A percentile compares a stretch with the other conserved stretches of the same genome.
phyloP scores from a whole-genome alignment of 2,888 invertebrate species.

The Drosophila flavopinicola region DNA sequence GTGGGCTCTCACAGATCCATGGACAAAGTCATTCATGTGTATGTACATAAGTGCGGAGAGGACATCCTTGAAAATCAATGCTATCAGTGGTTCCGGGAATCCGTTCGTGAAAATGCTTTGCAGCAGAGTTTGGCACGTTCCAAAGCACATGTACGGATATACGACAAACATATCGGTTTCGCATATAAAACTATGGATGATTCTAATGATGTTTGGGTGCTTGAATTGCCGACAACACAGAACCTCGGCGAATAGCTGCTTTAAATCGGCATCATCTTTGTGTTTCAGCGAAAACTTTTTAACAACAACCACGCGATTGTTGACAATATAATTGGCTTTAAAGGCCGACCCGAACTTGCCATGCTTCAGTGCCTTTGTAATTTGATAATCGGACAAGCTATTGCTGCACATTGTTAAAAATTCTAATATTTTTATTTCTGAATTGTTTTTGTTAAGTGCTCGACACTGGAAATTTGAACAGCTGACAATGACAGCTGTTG shows the following conservation, averaged over 20 bases:
- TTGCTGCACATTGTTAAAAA: constrained; percentile 85
- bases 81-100: constrained; percentile 92
- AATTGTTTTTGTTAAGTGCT: constrained; percentile 9
- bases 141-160: constrained; percentile 93
- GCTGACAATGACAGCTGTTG: constrained; percentile 21
- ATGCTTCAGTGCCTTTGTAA: constrained; percentile 89
- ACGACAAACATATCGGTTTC: constrained; percentile 92
- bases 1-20: constrained; percentile 93
- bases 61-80: constrained; percentile 91
- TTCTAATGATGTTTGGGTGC: constrained; percentile 91
- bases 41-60: constrained; percentile 92
- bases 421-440: constrained; percentile 6
- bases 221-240: constrained; percentile 90
- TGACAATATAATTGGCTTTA: constrained; percentile 88
- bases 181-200: constrained; percentile 90
- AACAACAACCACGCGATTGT: constrained; percentile 89
- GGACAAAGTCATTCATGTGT: constrained; percentile 93
- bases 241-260: constrained; percentile 89
- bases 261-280: constrained; percentile 86
- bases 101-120: constrained; percentile 90
- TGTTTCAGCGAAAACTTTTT: constrained; percentile 91
- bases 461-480: constrained; percentile 22
- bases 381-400: constrained; percentile 88
- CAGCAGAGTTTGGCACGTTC: constrained; percentile 92
- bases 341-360: constrained; percentile 88